These are phyloP conservation scores for Diacarnus erythraeanus DNA, from an alignment of 37 sponge, comb jelly and placozoan genomes.

Conservation along the genomic window DNA sequence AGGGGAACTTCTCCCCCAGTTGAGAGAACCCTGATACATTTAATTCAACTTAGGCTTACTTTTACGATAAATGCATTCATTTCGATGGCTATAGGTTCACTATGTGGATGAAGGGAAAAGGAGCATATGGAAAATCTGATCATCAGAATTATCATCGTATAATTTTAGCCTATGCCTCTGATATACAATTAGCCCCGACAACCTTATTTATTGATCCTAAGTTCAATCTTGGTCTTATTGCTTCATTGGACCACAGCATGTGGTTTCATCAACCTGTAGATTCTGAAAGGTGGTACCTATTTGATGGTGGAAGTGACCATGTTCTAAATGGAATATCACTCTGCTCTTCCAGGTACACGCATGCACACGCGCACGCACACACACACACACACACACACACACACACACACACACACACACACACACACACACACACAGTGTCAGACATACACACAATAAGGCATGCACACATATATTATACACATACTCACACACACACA, in stretches of 20 bases:
- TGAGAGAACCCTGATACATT: too few relatives aligned
- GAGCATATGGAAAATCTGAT: neutral
- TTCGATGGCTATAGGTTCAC: too few relatives aligned
- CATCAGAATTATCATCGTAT: neutral
- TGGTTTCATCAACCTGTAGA: neutral
- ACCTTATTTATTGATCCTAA: neutral
- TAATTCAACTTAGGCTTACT: too few relatives aligned
- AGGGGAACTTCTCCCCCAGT: too few relatives aligned
- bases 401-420: too few relatives aligned
- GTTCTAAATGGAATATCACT: neutral
- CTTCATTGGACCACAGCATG: neutral
- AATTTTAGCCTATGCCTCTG: neutral
- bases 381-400: too few relatives aligned
- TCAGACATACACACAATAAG: too few relatives aligned
- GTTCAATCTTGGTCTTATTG: neutral
- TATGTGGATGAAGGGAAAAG: neutral
- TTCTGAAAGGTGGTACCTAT: neutral
- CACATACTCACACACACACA: too few relatives aligned
- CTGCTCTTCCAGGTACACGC: neutral
- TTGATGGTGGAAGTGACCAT: neutral
- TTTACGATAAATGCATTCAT: too few relatives aligned
- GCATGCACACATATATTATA: too few relatives aligned
- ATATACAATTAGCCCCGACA: neutral
- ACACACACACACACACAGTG: too few relatives aligned
- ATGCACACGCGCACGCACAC: too few relatives aligned